These are phyloP conservation scores for Cryptophagus acutangulus DNA, from an alignment of 2,888 invertebrate genomes.

Conservation along the genomic window DNA sequence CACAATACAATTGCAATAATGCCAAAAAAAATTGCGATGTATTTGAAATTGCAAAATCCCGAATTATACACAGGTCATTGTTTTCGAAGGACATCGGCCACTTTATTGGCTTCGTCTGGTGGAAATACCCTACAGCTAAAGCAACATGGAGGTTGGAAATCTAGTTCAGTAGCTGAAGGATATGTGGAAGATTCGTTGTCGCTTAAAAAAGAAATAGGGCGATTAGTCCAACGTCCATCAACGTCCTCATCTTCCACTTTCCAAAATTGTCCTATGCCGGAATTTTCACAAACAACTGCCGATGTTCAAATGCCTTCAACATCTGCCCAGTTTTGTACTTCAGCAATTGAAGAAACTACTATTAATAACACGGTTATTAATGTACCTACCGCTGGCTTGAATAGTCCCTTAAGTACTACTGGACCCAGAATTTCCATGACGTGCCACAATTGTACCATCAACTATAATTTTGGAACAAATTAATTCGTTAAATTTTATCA, in stretches of 20 bases:
- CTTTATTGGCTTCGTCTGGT: neutral
- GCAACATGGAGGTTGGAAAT: slow-evolving; percentile 3
- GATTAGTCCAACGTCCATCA: neutral
- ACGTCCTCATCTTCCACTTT: neutral
- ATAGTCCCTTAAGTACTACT: too few relatives aligned
- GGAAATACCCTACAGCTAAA: slow-evolving; percentile 4
- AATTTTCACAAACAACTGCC: too few relatives aligned
- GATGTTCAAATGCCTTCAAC: too few relatives aligned
- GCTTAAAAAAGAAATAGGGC: neutral
- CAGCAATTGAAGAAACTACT: too few relatives aligned
- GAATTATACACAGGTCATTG: too few relatives aligned
- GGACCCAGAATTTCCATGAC: neutral
- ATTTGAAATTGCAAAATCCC: too few relatives aligned
- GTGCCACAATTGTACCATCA: slow-evolving; percentile 2
- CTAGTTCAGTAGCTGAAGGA: neutral
- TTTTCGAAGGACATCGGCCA: neutral
- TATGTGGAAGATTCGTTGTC: neutral
- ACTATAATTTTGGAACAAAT: too few relatives aligned
- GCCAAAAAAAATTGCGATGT: too few relatives aligned
- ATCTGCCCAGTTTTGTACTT: too few relatives aligned
- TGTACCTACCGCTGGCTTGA: neutral
- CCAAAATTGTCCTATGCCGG: too few relatives aligned
- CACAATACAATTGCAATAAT: slow-evolving; percentile 3
- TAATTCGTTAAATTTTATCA: too few relatives aligned
- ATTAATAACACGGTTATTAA: slow-evolving; percentile 1